A percentile compares a stretch with the other conserved stretches of the same genome.
Evolutionary conservation across 2,797 vertebrate species (phyloP).

Genomic region (Hydrolagus colliei): DNA sequence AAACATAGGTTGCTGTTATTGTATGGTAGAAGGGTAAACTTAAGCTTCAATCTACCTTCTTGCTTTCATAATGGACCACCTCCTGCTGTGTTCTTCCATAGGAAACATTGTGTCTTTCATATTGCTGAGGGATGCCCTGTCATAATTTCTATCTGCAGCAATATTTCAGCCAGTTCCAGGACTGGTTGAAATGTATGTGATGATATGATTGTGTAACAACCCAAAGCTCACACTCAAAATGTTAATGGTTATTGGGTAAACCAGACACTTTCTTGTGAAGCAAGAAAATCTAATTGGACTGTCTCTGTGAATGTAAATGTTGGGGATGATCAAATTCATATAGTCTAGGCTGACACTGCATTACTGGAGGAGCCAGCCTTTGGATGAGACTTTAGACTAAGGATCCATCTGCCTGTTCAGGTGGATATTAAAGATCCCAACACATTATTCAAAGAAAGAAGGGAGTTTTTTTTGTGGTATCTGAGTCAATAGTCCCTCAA

Average conservation of each 20-base stretch:
- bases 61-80: constrained; percentile 23
- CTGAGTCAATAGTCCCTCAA: too few species aligned
- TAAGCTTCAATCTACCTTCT: constrained; percentile 23
- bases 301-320: not conserved
- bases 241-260: not conserved
- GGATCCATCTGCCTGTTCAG: too few species aligned
- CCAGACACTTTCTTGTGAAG: not conserved
- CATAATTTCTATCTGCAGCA: not conserved
- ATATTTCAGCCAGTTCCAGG: not conserved
- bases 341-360: too few species aligned
- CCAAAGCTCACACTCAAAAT: not conserved
- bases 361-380: too few species aligned
- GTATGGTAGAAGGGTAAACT: not conserved
- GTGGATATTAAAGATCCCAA: too few species aligned
- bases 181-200: not conserved
- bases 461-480: too few species aligned
- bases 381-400: too few species aligned
- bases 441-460: too few species aligned
- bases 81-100: constrained; percentile 1
- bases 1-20: too few species aligned
- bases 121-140: not conserved
- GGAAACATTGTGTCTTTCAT: constrained; percentile 24
- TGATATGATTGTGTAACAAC: not conserved
- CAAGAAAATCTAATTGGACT: not conserved
- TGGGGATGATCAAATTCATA: not conserved